These are phyloP conservation scores for Cheilosia vernalis DNA, from an alignment of 2,888 invertebrate genomes.

Conservation along the genomic window DNA sequence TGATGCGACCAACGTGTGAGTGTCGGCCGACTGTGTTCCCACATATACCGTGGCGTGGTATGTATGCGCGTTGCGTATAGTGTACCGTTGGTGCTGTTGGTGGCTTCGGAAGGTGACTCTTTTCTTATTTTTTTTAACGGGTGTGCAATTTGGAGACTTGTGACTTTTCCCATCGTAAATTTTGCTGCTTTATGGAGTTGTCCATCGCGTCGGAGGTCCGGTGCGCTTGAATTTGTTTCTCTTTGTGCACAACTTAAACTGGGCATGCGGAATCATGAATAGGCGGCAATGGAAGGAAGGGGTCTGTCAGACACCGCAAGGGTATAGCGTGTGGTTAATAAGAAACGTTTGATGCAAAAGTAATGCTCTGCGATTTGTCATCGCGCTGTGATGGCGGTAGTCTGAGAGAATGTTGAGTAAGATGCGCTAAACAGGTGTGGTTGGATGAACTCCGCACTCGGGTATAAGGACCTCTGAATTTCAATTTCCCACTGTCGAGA, in stretches of 20 bases:
- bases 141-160: constrained; percentile 74
- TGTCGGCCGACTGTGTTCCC: constrained; percentile 68
- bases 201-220: constrained; percentile 70
- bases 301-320: constrained; percentile 3
- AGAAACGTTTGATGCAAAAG: constrained; percentile 50
- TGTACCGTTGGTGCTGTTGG: constrained; percentile 59
- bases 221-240: constrained; percentile 31
- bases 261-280: constrained; percentile 31
- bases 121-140: constrained; percentile 51
- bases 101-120: constrained; percentile 5
- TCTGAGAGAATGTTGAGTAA: constrained; percentile 24
- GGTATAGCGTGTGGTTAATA: constrained; percentile 40
- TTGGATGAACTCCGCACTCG: neutral
- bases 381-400: constrained; percentile 6
- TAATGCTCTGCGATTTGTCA: constrained; percentile 62
- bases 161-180: constrained; percentile 76
- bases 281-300: neutral
- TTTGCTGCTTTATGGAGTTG: constrained; percentile 73
- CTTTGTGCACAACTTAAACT: constrained; percentile 38
- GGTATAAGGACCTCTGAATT: no score
- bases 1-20: constrained; percentile 52
- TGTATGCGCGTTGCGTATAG: constrained; percentile 42
- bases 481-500: no score
- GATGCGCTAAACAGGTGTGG: constrained; percentile 16
- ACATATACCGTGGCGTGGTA: constrained; percentile 25